Evolutionary conservation across 2,113 vertebrate species (phyloP), one percentile per base, ranked within the genome.

Genomic region (Himantopus leucocephalus): DNA sequence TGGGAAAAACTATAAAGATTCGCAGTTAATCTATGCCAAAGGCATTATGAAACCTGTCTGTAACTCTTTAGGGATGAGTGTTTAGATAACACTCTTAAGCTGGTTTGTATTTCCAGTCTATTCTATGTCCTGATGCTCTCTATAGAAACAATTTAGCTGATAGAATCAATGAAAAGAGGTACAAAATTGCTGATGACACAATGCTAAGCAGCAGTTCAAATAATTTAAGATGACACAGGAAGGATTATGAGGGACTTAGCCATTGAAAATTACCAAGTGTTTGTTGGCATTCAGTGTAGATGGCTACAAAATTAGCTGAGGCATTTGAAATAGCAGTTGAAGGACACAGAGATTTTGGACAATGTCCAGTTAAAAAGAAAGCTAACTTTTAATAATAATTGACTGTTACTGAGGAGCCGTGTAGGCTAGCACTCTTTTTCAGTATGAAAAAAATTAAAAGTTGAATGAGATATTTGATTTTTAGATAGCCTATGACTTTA

Each of bases 121-220:
- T 73, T 85, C 92, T 83, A 39, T 71, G 85, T 91, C 73, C 89
- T 87, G 63, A 80, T 94, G 79, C 19, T 94, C 84, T 88, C 81
- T 73, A 47, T 34, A 93, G 68, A 88, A 96, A 85, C 79, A 94
- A 90, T 92, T 97, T 94, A 97, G 87, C 87, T 96, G 94, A 96
- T 86, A 90, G 80, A 91, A 98, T 97, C 96, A 95, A 98, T 94
- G 92, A 95, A 92, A 60, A 87, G 89, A 94, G 48, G 71, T 76
- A 91, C 56, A 82, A 83, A 97, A 94, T 48, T 95, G 88, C 97
- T 96, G 96, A 98, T 85, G 94, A 92, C 92, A 97, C 79, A 92
- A 74, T 82, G 93, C 89, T 93, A 96, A 97, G 95, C 90, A 87
- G 87, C 82, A 94, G 90, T 96, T 95, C 87, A 97, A 98, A 96